phyloP scores from a whole-genome alignment of 2,888 invertebrate species.

The Aplocera efformata region DNA sequence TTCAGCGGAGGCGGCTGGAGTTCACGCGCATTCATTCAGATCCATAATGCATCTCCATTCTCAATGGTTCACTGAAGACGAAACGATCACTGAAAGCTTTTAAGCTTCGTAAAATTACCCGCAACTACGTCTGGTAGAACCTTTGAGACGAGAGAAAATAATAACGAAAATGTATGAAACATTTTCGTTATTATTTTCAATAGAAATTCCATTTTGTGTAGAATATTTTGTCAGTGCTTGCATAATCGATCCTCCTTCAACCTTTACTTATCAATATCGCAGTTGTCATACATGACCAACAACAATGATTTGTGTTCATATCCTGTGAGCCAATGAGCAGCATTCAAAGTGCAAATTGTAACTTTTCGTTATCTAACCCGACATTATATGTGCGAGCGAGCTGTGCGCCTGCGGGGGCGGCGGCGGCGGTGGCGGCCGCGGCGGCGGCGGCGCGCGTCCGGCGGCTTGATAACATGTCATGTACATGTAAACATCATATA shows the following conservation, averaged over 20 bases:
- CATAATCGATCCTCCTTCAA: too few relatives aligned
- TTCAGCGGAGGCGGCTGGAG: too few relatives aligned
- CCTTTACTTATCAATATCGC: neutral
- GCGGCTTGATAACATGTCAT: constrained; percentile 29
- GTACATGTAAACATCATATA: too few relatives aligned
- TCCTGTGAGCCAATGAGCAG: constrained; percentile 4
- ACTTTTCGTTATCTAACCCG: constrained; percentile 25
- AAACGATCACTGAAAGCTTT: constrained; percentile 2
- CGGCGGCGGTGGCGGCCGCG: too few relatives aligned
- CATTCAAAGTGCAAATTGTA: constrained; percentile 25
- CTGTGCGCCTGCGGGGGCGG: too few relatives aligned
- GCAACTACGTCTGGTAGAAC: neutral
- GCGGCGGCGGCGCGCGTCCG: constrained; percentile 25
- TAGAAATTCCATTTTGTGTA: too few relatives aligned
- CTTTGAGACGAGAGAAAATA: too few relatives aligned
- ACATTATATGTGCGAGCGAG: constrained; percentile 27
- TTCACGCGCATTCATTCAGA: neutral
- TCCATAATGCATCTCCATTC: constrained; percentile 8
- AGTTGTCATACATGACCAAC: neutral
- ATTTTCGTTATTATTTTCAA: too few relatives aligned
- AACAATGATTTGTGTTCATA: constrained; percentile 1
- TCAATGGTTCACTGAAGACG: constrained; percentile 2
- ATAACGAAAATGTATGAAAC: too few relatives aligned
- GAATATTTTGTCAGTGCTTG: too few relatives aligned
- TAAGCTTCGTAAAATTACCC: constrained; percentile 1